Evolutionary conservation across 2,888 invertebrate genomes (phyloP), one percentile per base, ranked within the genome.

Genomic region (Plebejus melissa): DNA sequence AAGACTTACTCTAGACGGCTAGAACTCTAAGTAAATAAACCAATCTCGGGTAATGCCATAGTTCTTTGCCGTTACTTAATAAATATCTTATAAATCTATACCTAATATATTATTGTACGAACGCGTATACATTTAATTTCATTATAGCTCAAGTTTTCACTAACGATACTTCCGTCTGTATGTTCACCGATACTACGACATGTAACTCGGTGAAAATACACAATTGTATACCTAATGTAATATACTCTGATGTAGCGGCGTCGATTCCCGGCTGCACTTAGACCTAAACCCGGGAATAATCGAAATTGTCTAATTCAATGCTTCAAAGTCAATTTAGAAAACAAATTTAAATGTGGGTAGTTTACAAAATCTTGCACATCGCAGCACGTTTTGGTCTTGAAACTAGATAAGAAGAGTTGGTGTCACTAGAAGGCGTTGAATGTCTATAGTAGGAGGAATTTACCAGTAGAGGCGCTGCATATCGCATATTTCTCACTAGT

Each of bases 91-190:
- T 76, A 80, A 78, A 81, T 82, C 85, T 88, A 85, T 84, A 82
- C 83, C 84, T 88, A 89, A 87, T 86, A 86, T 90, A 90, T 90
- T 93, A 93, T 93, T 93, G 93, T 93, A 89, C 93, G 89, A 88
- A 90, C 87, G 93, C 93, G 93, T 93, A 93, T 93, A 93, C 93
- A 91, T 88, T 86, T 89, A 89, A 88, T 90, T 90, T 87, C 79
- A 86, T 87, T 91, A 90, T 89, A 91, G 90, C 90, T 91, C 90
- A 90, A 78, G 79, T 79, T 80, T 80, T 80, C 76, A 80, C 76
- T 80, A 80, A 77, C 60, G 76, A 75, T 77, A 76, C 22, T 46
- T n/a, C 50, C 28, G 28, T 72, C 32, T 72, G 54, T 50, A 32
- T 28, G 46, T 50, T 54, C 72, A 54, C 72, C 11, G 54, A 28